Evolutionary conservation across 2,888 invertebrate species (phyloP), one percentile per base, ranked within the genome.

Genomic region (Microchrysa polita): DNA sequence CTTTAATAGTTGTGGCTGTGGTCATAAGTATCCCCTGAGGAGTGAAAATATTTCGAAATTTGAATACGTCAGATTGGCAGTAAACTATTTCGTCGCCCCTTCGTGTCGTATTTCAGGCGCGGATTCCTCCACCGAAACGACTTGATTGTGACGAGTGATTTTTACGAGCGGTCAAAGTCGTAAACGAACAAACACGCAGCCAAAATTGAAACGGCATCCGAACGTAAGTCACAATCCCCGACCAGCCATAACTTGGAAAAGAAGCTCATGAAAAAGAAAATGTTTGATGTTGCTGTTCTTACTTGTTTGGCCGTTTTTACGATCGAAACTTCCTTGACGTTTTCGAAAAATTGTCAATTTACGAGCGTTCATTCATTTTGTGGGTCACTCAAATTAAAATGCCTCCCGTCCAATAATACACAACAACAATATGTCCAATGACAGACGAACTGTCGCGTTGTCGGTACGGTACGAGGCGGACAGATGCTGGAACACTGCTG

Each of bases 271-370:
- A 34, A 34, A 34, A 7, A 2, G 27, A 34, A 34, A n/a, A 34
- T 34, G 2, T 7, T 34, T 7, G 27, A 7, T 34, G 27, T 12
- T 9, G 67, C 67, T 67, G 52, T 67, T 67, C 52, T 48, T 22
- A 57, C 27, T 34, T 69, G n/a, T 14, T 12, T 20, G n/a, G 55
- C 52, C 27, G 57, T 55, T 69, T 69, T 69, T 69, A 69, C 57
- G 69, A 69, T 34, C 55, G 57, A 57, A 57, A 57, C 69, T 69
- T 69, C 69, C 69, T 69, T 69, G 69, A 69, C 69, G 69, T 55
- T 69, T 69, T 55, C 40, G 57, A 67, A 69, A 55, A 69, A 69
- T 18, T 57, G 57, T 57, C 55, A 69, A 69, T 69, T 69, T 55
- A 69, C 57, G 69, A 65, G 57, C 69, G 42, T 40, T 55, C 34